These are phyloP conservation scores for Sturnus vulgaris DNA, from an alignment of 2,113 vertebrate species.

Conservation along the genomic window DNA sequence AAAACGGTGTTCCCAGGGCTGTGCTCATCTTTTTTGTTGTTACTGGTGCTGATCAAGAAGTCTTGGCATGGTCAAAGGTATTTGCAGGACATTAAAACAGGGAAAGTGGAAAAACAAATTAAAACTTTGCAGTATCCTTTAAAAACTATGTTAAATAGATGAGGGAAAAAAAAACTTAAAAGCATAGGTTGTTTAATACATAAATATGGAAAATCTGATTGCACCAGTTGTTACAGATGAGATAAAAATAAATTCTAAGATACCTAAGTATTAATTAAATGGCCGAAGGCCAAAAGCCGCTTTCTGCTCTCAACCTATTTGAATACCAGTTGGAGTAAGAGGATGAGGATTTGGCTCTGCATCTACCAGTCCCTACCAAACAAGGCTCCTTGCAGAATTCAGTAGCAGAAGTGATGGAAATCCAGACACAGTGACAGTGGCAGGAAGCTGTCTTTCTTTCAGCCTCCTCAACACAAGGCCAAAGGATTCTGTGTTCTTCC, in stretches of 20 bases:
- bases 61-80: conserved; percentile 43
- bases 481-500: background rate
- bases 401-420: background rate
- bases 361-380: background rate
- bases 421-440: background rate
- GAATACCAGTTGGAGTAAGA: conserved; percentile 10
- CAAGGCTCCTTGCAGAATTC: conserved; percentile 18
- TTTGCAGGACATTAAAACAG: conserved; percentile 57
- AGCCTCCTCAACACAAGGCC: background rate
- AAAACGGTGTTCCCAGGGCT: background rate
- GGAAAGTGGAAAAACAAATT: conserved; percentile 57
- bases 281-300: background rate
- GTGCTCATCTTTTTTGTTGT: conserved; percentile 8
- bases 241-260: conserved; percentile 44
- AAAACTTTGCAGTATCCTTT: conserved; percentile 43
- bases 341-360: background rate
- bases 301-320: background rate
- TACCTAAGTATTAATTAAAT: conserved; percentile 43
- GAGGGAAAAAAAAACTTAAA: conserved; percentile 32
- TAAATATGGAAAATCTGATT: conserved; percentile 62
- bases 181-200: conserved; percentile 56
- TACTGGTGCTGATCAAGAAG: conserved; percentile 25
- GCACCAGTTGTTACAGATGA: background rate
- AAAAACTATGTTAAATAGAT: background rate
- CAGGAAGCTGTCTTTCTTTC: background rate